Evolutionary conservation across 2,888 invertebrate species (phyloP).

Genomic region (Alcis repandata): DNA sequence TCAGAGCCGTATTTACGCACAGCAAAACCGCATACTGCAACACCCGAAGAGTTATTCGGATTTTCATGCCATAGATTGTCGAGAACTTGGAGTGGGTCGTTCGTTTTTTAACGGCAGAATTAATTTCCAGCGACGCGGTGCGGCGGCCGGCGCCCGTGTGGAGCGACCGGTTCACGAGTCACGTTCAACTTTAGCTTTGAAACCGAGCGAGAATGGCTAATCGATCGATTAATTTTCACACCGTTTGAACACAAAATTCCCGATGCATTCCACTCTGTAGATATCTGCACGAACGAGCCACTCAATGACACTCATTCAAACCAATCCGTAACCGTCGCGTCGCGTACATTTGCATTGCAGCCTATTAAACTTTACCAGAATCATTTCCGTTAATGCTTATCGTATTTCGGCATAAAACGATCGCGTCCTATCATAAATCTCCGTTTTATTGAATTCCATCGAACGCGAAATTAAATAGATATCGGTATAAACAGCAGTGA

Average conservation of each 20-base stretch:
- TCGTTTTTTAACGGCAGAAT: constrained; percentile 71
- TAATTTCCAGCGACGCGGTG: constrained; percentile 71
- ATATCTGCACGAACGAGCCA: constrained; percentile 2
- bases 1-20: constrained; percentile 53
- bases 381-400: constrained; percentile 43
- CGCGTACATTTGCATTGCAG: constrained; percentile 17
- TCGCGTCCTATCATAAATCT: constrained; percentile 54
- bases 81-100: constrained; percentile 63
- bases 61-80: constrained; percentile 65
- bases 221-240: constrained; percentile 84
- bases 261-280: constrained; percentile 58
- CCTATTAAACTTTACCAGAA: constrained; percentile 22
- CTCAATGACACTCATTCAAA: constrained; percentile 18
- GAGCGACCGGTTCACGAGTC: constrained; percentile 69
- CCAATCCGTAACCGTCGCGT: background rate
- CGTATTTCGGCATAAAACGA: constrained; percentile 52
- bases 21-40: constrained; percentile 53
- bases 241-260: constrained; percentile 76
- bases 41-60: constrained; percentile 59
- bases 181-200: constrained; percentile 79
- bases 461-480: constrained; percentile 67
- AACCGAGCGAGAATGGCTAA: constrained; percentile 77
- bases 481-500: constrained; percentile 64
- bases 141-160: constrained; percentile 54
- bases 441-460: constrained; percentile 61